A percentile compares a stretch with the other conserved stretches of the same genome.
These are phyloP conservation scores for Cerastis leucographa DNA, from an alignment of 2,888 invertebrate species.

Conservation along the genomic window DNA sequence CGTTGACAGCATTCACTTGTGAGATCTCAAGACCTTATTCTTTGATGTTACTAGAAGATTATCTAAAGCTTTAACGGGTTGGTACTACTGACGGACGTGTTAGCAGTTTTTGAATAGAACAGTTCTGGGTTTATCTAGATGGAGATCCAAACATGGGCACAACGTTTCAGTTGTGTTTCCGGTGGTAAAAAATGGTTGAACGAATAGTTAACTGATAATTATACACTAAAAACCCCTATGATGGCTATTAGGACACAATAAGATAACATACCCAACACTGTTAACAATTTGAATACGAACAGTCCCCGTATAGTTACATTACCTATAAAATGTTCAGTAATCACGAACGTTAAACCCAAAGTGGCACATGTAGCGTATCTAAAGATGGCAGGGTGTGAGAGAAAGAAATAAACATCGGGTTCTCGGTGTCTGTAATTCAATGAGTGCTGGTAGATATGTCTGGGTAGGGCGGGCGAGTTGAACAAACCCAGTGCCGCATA, in stretches of 20 bases:
- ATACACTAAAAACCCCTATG: neutral
- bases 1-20: slow-evolving; percentile 42
- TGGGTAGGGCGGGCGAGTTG: slow-evolving; percentile 68
- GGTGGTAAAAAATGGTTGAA: neutral
- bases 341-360: slow-evolving; percentile 33
- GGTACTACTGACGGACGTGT: neutral
- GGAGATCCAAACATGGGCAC: neutral
- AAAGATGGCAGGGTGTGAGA: slow-evolving; percentile 56
- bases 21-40: slow-evolving; percentile 17
- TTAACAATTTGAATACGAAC: slow-evolving; percentile 34
- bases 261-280: neutral
- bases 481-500: slow-evolving; percentile 71
- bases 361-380: slow-evolving; percentile 41
- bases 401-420: slow-evolving; percentile 66
- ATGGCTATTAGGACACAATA: neutral
- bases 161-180: neutral
- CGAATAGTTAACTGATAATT: no score
- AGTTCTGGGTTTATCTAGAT: no score
- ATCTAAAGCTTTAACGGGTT: neutral
- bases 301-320: neutral
- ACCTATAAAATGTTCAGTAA: slow-evolving; percentile 32
- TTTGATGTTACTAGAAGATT: slow-evolving; percentile 29
- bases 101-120: slow-evolving; percentile 1
- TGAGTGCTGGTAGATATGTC: slow-evolving; percentile 67
- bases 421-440: slow-evolving; percentile 70